phyloP scores from a whole-genome alignment of 2,888 invertebrate species.

The Alloscopus bannaensis region DNA sequence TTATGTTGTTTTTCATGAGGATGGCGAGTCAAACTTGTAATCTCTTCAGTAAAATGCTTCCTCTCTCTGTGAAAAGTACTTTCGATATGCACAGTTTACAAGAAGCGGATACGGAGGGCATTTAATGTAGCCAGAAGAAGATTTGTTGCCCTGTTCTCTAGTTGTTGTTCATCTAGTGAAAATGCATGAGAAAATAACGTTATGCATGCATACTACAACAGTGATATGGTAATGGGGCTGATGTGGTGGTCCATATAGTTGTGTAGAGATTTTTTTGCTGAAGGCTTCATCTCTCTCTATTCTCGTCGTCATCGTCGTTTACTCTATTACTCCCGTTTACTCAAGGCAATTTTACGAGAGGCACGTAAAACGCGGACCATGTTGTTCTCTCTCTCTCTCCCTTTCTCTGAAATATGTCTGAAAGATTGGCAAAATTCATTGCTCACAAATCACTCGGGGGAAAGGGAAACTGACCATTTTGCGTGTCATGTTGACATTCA shows the following conservation, averaged over 20 bases:
- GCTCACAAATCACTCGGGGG: slow-evolving; percentile 52
- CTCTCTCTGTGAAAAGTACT: neutral
- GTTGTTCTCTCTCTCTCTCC: no score
- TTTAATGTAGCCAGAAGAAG: no score
- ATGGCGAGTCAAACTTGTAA: neutral
- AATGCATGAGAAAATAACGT: slow-evolving; percentile 21
- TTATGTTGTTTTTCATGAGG: neutral
- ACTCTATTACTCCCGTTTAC: no score
- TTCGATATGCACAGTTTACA: no score
- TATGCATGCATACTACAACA: neutral
- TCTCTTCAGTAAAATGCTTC: neutral
- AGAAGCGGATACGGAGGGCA: slow-evolving; percentile 3
- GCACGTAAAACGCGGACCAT: no score
- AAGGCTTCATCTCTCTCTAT: slow-evolving; percentile 36
- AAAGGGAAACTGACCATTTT: slow-evolving; percentile 50
- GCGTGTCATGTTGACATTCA: slow-evolving; percentile 55
- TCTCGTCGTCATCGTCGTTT: slow-evolving; percentile 1
- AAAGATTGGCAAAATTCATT: slow-evolving; percentile 58
- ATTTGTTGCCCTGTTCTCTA: slow-evolving; percentile 36
- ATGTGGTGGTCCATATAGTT: slow-evolving; percentile 11
- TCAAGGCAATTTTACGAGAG: no score
- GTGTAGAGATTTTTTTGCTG: slow-evolving; percentile 22
- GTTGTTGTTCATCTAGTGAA: slow-evolving; percentile 5
- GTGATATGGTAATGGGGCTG: slow-evolving; percentile 5
- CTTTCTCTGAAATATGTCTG: neutral